A percentile compares a stretch with the other conserved stretches of the same genome.
Conservation (phyloP, 2,888 invertebrate genomes). For the Ganaspis brasiliensis region DNA sequence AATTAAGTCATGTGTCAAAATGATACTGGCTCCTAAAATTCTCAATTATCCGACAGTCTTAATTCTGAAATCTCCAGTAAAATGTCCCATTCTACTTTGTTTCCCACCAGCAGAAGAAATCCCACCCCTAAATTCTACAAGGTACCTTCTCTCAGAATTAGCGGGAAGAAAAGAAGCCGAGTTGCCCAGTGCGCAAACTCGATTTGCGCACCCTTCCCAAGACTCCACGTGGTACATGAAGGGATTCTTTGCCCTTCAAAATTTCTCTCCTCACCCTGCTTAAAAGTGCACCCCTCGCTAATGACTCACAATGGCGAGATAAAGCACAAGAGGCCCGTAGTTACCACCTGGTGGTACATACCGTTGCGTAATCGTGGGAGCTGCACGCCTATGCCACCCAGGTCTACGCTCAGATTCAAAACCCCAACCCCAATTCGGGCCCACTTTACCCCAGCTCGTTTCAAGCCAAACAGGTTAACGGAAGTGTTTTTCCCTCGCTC, state of each 20-base stretch:
- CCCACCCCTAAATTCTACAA: neutral
- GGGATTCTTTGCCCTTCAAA: slow-evolving; percentile 3
- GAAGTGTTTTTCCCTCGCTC: slow-evolving; percentile 52
- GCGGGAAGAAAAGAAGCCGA: neutral
- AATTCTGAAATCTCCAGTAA: neutral
- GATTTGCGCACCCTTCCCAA: slow-evolving; percentile 18
- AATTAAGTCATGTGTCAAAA: too few relatives aligned
- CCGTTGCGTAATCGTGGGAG: slow-evolving; percentile 72
- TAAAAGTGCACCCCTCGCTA: slow-evolving; percentile 57
- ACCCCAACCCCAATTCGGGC: slow-evolving; percentile 53
- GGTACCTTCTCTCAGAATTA: slow-evolving; percentile 10
- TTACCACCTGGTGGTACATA: slow-evolving; percentile 70
- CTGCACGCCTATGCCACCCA: slow-evolving; percentile 70
- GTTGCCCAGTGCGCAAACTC: slow-evolving; percentile 21
- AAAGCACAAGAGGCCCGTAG: slow-evolving; percentile 62
- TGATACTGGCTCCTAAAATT: too few relatives aligned
- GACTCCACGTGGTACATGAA: neutral
- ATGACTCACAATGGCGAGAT: slow-evolving; percentile 56
- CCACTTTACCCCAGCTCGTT: slow-evolving; percentile 47
- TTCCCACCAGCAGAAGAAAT: neutral
- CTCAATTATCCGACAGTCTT: too few relatives aligned
- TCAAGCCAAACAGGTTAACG: slow-evolving; percentile 61
- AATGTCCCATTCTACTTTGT: neutral
- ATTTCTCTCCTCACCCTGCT: neutral
- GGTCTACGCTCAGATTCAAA: slow-evolving; percentile 48